These are phyloP conservation scores for Dyspetes luteomarginatus DNA, from an alignment of 2,888 invertebrate genomes.

Conservation along the genomic window DNA sequence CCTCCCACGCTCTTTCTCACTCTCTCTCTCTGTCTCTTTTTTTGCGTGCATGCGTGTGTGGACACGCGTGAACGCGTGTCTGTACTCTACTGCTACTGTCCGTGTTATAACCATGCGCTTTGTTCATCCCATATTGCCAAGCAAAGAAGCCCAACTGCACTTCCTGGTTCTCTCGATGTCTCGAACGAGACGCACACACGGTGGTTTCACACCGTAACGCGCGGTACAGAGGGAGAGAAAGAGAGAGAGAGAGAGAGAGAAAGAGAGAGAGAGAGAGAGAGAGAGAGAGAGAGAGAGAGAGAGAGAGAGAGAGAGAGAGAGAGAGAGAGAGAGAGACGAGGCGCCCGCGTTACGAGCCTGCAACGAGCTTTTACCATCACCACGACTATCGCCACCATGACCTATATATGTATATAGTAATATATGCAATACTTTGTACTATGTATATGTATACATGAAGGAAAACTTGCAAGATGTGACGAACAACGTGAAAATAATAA, in stretches of 20 bases:
- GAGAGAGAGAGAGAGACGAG: not conserved
- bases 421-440: not conserved
- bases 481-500: constrained; percentile 33
- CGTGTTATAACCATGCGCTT: constrained; percentile 46
- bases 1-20: no score
- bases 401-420: not conserved
- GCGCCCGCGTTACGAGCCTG: constrained; percentile 35
- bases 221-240: constrained; percentile 6
- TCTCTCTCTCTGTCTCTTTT: no score
- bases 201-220: constrained; percentile 55
- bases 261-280: not conserved
- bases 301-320: not conserved
- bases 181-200: constrained; percentile 54
- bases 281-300: not conserved
- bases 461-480: constrained; percentile 33
- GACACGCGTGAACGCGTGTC: not conserved
- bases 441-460: not conserved
- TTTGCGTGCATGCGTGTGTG: not conserved
- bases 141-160: constrained; percentile 67
- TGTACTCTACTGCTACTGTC: constrained; percentile 10
- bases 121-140: constrained; percentile 63
- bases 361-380: constrained; percentile 20
- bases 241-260: not conserved
- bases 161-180: constrained; percentile 75
- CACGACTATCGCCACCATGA: no score